Conservation (phyloP, 2,113 vertebrate genomes). For the Gallinago undulata region DNA sequence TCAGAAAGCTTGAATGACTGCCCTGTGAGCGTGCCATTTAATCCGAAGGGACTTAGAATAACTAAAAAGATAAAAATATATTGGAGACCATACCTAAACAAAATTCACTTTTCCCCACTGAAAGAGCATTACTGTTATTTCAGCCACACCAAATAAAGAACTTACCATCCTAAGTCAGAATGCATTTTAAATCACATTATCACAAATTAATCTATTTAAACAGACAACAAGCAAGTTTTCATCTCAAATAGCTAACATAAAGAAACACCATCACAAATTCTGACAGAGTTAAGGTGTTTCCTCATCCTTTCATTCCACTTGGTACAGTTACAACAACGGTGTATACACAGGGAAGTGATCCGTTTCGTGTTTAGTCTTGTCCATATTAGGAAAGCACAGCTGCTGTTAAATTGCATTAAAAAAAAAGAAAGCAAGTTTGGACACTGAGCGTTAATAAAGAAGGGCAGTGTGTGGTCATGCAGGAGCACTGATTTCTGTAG, state of each 20-base stretch:
- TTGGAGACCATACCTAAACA: not conserved
- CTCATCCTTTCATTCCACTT: not conserved
- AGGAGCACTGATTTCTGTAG: not conserved
- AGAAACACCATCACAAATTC: not conserved
- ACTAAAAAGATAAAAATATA: constrained; percentile 74
- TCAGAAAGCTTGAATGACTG: constrained; percentile 98
- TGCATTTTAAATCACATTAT: not conserved
- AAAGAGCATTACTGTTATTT: not conserved
- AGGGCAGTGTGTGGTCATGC: not conserved
- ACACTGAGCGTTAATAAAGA: not conserved
- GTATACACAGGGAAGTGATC: not conserved
- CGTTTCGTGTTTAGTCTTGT: constrained; percentile 8
- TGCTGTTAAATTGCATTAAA: constrained; percentile 12
- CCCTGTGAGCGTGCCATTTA: constrained; percentile 96
- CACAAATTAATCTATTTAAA: not conserved
- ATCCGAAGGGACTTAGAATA: constrained; percentile 96
- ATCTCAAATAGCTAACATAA: not conserved
- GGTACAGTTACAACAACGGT: not conserved
- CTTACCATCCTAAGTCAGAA: not conserved
- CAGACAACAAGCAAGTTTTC: not conserved
- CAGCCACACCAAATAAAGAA: not conserved
- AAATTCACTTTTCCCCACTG: not conserved
- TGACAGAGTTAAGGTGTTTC: not conserved
- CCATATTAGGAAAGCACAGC: not conserved
- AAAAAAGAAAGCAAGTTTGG: not conserved